Evolutionary conservation across 2,113 vertebrate species (phyloP).

Genomic region (Bubo scandiacus): DNA sequence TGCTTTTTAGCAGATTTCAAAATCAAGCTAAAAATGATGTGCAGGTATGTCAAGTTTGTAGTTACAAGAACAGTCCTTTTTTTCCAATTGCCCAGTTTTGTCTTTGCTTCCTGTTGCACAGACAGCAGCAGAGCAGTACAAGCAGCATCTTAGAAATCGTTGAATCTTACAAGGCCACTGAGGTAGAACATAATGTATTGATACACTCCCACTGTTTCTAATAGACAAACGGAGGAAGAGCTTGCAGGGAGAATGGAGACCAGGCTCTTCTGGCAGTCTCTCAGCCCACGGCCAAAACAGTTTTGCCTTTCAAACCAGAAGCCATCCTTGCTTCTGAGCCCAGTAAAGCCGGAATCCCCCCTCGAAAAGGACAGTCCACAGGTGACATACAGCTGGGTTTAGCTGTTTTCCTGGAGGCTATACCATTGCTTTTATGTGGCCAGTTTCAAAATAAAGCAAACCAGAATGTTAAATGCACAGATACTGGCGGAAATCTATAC

Average conservation of each 20-base stretch:
- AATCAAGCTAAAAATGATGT: neutral
- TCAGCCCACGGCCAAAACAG: rapidly evolving
- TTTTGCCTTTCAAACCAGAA: neutral
- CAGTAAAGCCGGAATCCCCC: neutral
- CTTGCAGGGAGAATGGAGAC: rapidly evolving
- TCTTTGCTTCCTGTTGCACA: neutral
- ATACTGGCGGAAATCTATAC: neutral
- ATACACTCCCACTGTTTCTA: neutral
- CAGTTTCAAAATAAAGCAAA: neutral
- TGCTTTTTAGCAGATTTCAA: neutral
- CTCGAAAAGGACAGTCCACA: neutral
- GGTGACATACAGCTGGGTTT: neutral
- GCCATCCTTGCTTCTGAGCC: neutral
- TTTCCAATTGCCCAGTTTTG: neutral
- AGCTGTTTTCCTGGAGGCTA: neutral
- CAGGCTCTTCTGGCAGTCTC: rapidly evolving
- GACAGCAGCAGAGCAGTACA: neutral
- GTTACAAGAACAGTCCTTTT: neutral
- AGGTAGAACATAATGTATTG: neutral
- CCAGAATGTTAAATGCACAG: neutral
- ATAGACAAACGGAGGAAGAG: neutral
- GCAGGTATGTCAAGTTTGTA: neutral
- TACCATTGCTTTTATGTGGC: neutral
- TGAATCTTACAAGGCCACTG: neutral
- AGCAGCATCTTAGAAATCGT: neutral